These are phyloP conservation scores for Hippocampus abdominalis DNA, from an alignment of 2,113 vertebrate genomes.

Conservation along the genomic window DNA sequence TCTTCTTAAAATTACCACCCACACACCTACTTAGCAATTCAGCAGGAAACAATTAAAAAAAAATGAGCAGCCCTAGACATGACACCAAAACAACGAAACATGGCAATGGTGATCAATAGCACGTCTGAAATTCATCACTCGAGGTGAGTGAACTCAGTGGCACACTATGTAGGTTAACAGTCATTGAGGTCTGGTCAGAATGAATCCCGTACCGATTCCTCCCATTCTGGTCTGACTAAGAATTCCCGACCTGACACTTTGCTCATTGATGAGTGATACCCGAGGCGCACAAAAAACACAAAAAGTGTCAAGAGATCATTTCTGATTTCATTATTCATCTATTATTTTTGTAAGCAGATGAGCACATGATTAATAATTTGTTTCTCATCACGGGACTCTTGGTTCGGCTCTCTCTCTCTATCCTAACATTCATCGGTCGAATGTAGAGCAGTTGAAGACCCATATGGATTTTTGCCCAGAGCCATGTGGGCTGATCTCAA, in stretches of 20 bases:
- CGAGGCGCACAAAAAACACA: constrained; percentile 44
- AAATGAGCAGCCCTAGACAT: constrained; percentile 45
- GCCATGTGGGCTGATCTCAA: constrained; percentile 71
- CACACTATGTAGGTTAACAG: constrained; percentile 53
- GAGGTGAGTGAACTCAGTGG: constrained; percentile 53
- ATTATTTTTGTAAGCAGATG: constrained; percentile 63
- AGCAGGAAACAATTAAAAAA: constrained; percentile 56
- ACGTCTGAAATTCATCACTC: constrained; percentile 51
- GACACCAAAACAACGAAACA: constrained; percentile 49
- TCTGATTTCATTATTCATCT: constrained; percentile 61
- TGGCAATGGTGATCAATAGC: constrained; percentile 61
- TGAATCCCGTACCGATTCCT: constrained; percentile 44
- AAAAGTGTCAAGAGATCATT: constrained; percentile 54
- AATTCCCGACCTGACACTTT: constrained; percentile 48
- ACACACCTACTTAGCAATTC: constrained; percentile 62
- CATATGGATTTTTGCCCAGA: constrained; percentile 76
- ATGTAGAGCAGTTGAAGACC: constrained; percentile 71
- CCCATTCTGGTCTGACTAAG: constrained; percentile 50
- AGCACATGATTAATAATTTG: constrained; percentile 58
- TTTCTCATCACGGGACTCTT: constrained; percentile 43
- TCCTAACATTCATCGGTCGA: constrained; percentile 64
- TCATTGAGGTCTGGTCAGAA: constrained; percentile 49
- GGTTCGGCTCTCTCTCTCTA: constrained; percentile 38
- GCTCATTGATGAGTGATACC: constrained; percentile 52
- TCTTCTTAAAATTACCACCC: constrained; percentile 50